Percentiles rank a stretch among this genome's conserved stretches.
These are phyloP conservation scores for Scleropages formosus DNA, from an alignment of 2,797 vertebrate genomes.

Conservation along the genomic window DNA sequence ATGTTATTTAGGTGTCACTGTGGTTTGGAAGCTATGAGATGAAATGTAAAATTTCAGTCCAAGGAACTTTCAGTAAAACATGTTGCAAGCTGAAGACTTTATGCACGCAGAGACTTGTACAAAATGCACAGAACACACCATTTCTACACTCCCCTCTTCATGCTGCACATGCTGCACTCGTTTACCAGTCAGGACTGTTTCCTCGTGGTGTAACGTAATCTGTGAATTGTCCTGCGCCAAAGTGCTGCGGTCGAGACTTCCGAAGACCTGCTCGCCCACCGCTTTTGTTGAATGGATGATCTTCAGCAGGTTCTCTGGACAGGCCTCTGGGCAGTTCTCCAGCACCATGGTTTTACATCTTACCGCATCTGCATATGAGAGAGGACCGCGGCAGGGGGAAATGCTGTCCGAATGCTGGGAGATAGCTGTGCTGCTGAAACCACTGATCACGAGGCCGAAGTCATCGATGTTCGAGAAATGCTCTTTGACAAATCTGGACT, in stretches of 20 bases:
- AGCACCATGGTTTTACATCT: constrained; percentile 71
- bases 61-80: too few relatives aligned
- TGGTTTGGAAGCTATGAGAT: too few relatives aligned
- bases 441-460: constrained; percentile 66
- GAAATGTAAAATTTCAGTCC: too few relatives aligned
- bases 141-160: constrained; percentile 56
- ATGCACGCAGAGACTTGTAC: not conserved
- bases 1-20: too few relatives aligned
- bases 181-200: constrained; percentile 73
- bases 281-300: constrained; percentile 83
- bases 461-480: constrained; percentile 69
- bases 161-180: constrained; percentile 50
- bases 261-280: constrained; percentile 81
- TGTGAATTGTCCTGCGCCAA: constrained; percentile 70
- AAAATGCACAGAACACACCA: constrained; percentile 36
- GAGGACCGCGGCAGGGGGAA: constrained; percentile 62
- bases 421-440: constrained; percentile 60
- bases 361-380: constrained; percentile 86
- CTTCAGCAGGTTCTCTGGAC: constrained; percentile 72
- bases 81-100: not conserved
- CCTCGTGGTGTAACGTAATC: constrained; percentile 65
- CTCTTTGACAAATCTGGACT: constrained; percentile 66
- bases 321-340: constrained; percentile 64
- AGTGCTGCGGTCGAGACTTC: constrained; percentile 73
- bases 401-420: constrained; percentile 62